phyloP scores from a whole-genome alignment of 1,140 invertebrate genomes.

The Dermatophagoides farinae region DNA sequence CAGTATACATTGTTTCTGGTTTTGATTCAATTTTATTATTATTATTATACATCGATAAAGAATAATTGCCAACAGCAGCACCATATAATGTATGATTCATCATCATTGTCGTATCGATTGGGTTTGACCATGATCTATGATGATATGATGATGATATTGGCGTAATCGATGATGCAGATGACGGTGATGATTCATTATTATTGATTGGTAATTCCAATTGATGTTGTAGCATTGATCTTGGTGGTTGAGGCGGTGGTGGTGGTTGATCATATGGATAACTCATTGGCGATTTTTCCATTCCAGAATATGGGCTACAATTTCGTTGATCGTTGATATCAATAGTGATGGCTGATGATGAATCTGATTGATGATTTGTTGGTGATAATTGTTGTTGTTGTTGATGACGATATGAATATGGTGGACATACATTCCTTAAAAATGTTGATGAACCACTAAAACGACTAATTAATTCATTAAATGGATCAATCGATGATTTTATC shows the following conservation, averaged over 20 bases:
- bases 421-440: slow-evolving; percentile 20
- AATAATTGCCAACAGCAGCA: neutral
- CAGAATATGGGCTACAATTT: neutral
- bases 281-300: neutral
- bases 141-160: neutral
- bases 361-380: neutral
- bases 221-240: slow-evolving; percentile 13
- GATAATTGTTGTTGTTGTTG: neutral
- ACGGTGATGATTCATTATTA: neutral
- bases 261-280: neutral
- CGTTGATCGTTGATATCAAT: neutral
- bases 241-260: slow-evolving; percentile 11
- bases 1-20: too few relatives aligned
- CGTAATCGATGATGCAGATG: neutral
- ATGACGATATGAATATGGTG: slow-evolving; percentile 16
- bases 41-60: too few relatives aligned
- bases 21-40: too few relatives aligned
- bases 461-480: slow-evolving; percentile 20
- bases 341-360: neutral
- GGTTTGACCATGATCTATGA: neutral
- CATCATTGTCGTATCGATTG: neutral
- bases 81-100: neutral
- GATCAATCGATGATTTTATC: slow-evolving; percentile 11
- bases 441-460: slow-evolving; percentile 21
- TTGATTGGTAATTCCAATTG: slow-evolving; percentile 5